Conservation (phyloP, 1,140 invertebrate genomes). For the Bombus waltoni region DNA sequence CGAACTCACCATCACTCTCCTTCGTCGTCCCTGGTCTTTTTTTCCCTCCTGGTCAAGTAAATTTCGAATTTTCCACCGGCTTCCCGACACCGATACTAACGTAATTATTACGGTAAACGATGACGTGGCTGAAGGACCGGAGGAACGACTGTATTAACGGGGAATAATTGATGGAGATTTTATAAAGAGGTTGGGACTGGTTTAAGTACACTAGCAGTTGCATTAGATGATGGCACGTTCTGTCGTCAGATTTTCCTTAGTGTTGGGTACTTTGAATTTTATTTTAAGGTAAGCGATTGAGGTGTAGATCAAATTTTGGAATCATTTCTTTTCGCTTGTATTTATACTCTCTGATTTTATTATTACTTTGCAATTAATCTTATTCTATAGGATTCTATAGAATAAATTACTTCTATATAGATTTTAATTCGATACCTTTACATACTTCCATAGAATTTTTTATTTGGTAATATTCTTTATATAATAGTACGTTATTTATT, state of each 20-base stretch:
- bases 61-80: slow-evolving; percentile 54
- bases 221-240: too few relatives aligned
- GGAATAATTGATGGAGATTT: neutral
- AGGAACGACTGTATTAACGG: neutral
- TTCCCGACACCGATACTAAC: slow-evolving; percentile 23
- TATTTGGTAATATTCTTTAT: too few relatives aligned
- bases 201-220: neutral
- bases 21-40: slow-evolving; percentile 8
- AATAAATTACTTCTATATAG: too few relatives aligned
- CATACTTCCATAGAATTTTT: too few relatives aligned
- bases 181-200: neutral
- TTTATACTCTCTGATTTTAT: neutral
- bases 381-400: too few relatives aligned
- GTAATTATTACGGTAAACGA: slow-evolving; percentile 46
- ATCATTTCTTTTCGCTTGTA: neutral
- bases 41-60: slow-evolving; percentile 12
- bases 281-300: neutral
- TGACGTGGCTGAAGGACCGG: neutral
- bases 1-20: slow-evolving; percentile 25
- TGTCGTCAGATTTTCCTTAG: neutral
- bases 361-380: neutral
- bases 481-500: too few relatives aligned
- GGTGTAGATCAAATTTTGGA: neutral
- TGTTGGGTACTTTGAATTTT: neutral
- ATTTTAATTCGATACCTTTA: too few relatives aligned